These are phyloP conservation scores for Hypotaenidia okinawae DNA, from an alignment of 2,797 vertebrate genomes.

Conservation along the genomic window DNA sequence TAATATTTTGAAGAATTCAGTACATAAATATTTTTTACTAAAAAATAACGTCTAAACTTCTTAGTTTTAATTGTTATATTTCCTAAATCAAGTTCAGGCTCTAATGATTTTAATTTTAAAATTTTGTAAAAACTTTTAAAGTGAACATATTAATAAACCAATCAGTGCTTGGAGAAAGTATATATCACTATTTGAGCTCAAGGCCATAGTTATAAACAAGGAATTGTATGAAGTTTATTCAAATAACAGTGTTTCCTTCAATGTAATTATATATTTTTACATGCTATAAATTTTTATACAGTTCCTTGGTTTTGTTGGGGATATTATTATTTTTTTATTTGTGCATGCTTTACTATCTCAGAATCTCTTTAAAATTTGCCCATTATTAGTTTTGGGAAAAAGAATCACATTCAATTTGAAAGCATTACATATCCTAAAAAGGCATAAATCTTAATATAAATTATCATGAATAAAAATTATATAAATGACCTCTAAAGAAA, in stretches of 20 bases:
- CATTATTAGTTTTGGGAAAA: not conserved
- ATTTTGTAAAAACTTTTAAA: constrained; percentile 28
- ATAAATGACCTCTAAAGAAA: not conserved
- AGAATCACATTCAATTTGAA: not conserved
- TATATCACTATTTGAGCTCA: constrained; percentile 23
- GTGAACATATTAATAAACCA: constrained; percentile 6
- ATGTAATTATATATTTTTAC: not conserved
- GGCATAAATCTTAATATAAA: not conserved
- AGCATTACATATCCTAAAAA: not conserved
- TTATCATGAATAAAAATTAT: not conserved
- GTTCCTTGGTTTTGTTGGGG: constrained; percentile 13
- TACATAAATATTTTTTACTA: not conserved
- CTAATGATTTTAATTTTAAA: constrained; percentile 25
- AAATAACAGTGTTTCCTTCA: constrained; percentile 25
- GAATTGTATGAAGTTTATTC: constrained; percentile 50
- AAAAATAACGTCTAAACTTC: not conserved
- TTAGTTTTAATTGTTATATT: constrained; percentile 13
- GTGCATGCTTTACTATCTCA: not conserved
- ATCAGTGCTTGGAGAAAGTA: not conserved
- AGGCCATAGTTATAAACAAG: constrained; percentile 57
- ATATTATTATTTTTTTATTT: not conserved
- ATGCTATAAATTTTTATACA: not conserved
- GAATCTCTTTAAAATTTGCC: not conserved
- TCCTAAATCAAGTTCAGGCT: constrained; percentile 16
- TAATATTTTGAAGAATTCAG: not conserved